Evolutionary conservation across 2,113 vertebrate genomes (phyloP).

Genomic region (Onychostoma macrolepis): DNA sequence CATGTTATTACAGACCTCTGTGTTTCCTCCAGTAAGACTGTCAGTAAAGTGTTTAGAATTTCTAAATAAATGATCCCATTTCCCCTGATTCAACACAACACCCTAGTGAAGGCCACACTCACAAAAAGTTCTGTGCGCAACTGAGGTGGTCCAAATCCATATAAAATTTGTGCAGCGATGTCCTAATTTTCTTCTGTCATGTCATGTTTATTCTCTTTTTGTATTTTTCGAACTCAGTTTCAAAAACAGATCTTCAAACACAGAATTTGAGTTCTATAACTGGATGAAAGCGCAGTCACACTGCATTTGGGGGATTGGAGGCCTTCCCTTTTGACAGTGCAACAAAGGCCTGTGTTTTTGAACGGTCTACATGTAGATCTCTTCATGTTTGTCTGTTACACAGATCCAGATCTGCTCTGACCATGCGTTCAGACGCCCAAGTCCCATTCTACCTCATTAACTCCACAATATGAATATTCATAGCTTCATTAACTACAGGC

Average conservation of each 20-base stretch:
- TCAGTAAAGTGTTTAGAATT: not conserved
- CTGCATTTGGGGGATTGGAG: not conserved
- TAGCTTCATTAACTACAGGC: not conserved
- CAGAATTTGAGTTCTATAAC: not conserved
- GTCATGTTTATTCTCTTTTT: conserved; percentile 1
- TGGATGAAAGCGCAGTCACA: not conserved
- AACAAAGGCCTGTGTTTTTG: conserved; percentile 9
- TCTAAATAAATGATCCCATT: not conserved
- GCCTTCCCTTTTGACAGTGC: not conserved
- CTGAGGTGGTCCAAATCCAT: conserved; percentile 21
- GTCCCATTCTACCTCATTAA: conserved; percentile 20
- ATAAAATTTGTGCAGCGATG: not conserved
- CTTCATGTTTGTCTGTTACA: conserved; percentile 8
- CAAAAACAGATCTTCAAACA: not conserved
- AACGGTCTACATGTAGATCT: not conserved
- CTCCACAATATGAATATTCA: conserved; percentile 29
- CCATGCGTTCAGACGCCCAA: not conserved
- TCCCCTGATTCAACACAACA: not conserved
- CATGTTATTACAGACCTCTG: not conserved
- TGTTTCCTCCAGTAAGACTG: not conserved
- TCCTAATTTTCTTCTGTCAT: not conserved
- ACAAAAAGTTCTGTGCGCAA: not conserved
- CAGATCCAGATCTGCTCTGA: not conserved
- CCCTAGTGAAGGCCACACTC: not conserved
- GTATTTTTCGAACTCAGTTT: not conserved